phyloP scores from a whole-genome alignment of 2,113 vertebrate species.

The Aplodontia rufa region DNA sequence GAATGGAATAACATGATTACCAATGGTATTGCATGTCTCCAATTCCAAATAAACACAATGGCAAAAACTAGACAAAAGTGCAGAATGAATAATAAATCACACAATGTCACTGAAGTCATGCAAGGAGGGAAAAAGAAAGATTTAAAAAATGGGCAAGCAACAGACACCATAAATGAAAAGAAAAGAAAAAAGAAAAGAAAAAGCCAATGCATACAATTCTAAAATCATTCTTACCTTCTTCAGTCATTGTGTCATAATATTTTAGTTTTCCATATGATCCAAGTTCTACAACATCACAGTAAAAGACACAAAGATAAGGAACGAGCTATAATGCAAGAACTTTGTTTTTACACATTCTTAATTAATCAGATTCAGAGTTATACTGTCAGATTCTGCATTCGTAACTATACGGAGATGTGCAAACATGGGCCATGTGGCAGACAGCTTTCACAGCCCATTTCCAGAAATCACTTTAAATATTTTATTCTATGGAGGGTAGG shows the following conservation, averaged over 20 bases:
- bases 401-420: slow-evolving; percentile 74
- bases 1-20: slow-evolving; percentile 70
- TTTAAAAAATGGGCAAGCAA: slow-evolving; percentile 76
- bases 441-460: slow-evolving; percentile 60
- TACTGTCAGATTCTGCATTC: slow-evolving; percentile 76
- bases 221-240: slow-evolving; percentile 98
- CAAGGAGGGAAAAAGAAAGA: slow-evolving; percentile 78
- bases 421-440: slow-evolving; percentile 75
- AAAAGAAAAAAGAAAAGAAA: slow-evolving; percentile 71
- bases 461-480: slow-evolving; percentile 72
- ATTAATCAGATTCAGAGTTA: slow-evolving; percentile 83
- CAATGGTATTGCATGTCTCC: slow-evolving; percentile 71
- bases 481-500: slow-evolving; percentile 52
- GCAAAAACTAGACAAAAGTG: slow-evolving; percentile 78
- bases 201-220: slow-evolving; percentile 86
- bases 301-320: slow-evolving; percentile 97
- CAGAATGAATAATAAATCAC: slow-evolving; percentile 76
- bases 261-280: slow-evolving; percentile 99
- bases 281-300: slow-evolving; percentile 99
- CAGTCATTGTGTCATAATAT: slow-evolving; percentile 99
- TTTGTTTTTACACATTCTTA: slow-evolving; percentile 84
- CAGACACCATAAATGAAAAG: slow-evolving; percentile 76
- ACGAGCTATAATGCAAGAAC: slow-evolving; percentile 90
- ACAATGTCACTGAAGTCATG: slow-evolving; percentile 87
- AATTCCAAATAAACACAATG: slow-evolving; percentile 75